phyloP scores from a whole-genome alignment of 2,888 invertebrate genomes.

The Tanytarsus gracilentus region DNA sequence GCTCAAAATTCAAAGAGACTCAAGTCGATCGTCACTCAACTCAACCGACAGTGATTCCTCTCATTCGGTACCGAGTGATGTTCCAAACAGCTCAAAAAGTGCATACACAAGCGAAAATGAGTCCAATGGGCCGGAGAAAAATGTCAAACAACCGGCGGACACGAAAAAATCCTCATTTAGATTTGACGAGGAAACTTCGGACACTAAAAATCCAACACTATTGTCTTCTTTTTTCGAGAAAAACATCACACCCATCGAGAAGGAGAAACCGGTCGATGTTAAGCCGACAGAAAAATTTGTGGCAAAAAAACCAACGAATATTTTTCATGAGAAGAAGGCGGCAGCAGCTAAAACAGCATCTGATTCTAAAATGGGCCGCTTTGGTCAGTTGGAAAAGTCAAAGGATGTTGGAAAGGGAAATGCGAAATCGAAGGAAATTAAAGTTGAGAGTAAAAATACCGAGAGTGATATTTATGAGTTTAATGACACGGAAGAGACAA shows the following conservation, averaged over 20 bases:
- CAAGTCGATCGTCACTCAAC: conserved; percentile 21
- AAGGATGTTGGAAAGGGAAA: conserved; percentile 23
- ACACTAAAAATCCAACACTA: not conserved
- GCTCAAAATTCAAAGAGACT: conserved; percentile 11
- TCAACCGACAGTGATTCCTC: conserved; percentile 24
- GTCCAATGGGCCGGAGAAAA: conserved; percentile 18
- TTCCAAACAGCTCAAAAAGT: conserved; percentile 27
- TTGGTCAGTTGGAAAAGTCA: conserved; percentile 33
- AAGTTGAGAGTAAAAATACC: conserved; percentile 27
- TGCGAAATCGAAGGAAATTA: not conserved
- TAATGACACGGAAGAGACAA: conserved; percentile 62
- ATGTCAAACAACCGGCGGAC: not conserved
- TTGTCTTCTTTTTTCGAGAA: conserved; percentile 18
- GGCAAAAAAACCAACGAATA: conserved; percentile 9
- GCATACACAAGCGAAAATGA: conserved; percentile 27
- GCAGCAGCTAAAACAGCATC: not conserved
- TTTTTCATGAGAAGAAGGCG: conserved; percentile 17
- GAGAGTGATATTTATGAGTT: conserved; percentile 69
- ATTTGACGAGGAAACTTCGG: conserved; percentile 15
- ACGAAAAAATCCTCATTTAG: conserved; percentile 19
- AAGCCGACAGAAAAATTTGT: not conserved
- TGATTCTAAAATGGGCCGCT: conserved; percentile 33
- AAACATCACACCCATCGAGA: conserved; percentile 4
- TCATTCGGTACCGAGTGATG: conserved; percentile 27
- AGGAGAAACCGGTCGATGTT: not conserved